Conservation (phyloP, 1,140 invertebrate species). For the Harlomillsia oculata region DNA sequence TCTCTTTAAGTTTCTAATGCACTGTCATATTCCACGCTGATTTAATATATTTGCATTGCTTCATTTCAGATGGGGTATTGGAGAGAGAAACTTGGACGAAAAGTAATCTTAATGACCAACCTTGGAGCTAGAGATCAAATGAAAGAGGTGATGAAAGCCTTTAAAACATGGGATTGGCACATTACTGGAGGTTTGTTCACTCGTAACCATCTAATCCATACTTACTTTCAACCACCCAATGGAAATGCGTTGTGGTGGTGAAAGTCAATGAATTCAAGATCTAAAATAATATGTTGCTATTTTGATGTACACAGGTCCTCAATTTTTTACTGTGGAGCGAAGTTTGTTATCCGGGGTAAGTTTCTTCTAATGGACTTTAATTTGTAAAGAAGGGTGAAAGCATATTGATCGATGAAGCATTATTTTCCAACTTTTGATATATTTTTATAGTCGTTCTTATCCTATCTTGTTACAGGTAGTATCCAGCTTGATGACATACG, state of each 20-base stretch:
- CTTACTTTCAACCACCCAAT: too few species aligned
- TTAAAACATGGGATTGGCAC: conserved; percentile 15
- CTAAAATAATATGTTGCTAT: background rate
- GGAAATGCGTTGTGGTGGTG: too few species aligned
- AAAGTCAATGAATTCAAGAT: too few species aligned
- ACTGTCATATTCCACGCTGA: background rate
- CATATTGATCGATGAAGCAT: too few species aligned
- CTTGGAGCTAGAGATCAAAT: conserved; percentile 13
- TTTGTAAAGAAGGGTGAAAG: too few species aligned
- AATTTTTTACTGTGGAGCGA: conserved; percentile 14
- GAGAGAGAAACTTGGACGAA: conserved; percentile 10
- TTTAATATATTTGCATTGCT: background rate
- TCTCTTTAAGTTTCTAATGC: background rate
- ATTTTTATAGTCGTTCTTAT: too few species aligned
- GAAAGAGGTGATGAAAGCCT: conserved; percentile 11
- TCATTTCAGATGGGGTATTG: background rate
- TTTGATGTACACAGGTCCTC: background rate
- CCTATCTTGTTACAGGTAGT: conserved; percentile 13
- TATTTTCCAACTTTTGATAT: too few species aligned
- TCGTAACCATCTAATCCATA: background rate
- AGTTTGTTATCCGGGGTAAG: conserved; percentile 16
- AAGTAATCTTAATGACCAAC: conserved; percentile 17
- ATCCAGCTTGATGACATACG: conserved; percentile 23
- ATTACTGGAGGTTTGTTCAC: background rate
- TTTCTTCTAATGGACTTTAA: background rate